Conservation (phyloP, 2,113 vertebrate genomes). For the Potamarius usumacintae region DNA sequence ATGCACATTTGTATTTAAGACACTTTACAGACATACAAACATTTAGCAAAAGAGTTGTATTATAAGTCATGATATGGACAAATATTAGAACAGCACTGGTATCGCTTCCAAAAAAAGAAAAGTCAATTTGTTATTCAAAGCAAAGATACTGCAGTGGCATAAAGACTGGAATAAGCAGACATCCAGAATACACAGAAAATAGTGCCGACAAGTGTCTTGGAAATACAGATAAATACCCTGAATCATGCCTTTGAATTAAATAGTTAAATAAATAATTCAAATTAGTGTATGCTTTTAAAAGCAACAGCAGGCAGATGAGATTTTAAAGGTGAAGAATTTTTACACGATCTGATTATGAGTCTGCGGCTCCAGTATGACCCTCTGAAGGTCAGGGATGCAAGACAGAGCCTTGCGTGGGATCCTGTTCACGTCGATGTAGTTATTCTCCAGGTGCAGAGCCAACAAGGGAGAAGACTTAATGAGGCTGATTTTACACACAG, state of each 20-base stretch:
- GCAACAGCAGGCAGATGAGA: neutral
- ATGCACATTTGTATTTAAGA: constrained; percentile 12
- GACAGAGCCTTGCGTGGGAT: constrained; percentile 71
- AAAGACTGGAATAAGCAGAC: neutral
- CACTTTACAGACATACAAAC: constrained; percentile 14
- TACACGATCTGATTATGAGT: constrained; percentile 31
- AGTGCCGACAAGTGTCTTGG: neutral
- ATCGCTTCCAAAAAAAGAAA: neutral
- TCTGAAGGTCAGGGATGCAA: constrained; percentile 68
- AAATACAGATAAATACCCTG: constrained; percentile 3
- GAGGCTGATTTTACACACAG: constrained; percentile 73
- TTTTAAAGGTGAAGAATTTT: constrained; percentile 32
- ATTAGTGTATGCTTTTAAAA: constrained; percentile 7
- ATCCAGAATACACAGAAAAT: constrained; percentile 7
- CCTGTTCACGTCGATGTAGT: constrained; percentile 68
- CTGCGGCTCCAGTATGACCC: constrained; percentile 73
- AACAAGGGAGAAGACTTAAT: constrained; percentile 70
- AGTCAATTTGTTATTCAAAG: constrained; percentile 8
- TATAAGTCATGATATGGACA: constrained; percentile 10
- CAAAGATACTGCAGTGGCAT: constrained; percentile 5
- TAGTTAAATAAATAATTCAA: constrained; percentile 33
- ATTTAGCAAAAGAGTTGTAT: constrained; percentile 5
- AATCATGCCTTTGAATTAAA: constrained; percentile 24
- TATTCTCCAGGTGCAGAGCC: constrained; percentile 78
- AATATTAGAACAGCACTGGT: neutral